Conservation (phyloP, 2,113 vertebrate genomes). For the Carlito syrichta region DNA sequence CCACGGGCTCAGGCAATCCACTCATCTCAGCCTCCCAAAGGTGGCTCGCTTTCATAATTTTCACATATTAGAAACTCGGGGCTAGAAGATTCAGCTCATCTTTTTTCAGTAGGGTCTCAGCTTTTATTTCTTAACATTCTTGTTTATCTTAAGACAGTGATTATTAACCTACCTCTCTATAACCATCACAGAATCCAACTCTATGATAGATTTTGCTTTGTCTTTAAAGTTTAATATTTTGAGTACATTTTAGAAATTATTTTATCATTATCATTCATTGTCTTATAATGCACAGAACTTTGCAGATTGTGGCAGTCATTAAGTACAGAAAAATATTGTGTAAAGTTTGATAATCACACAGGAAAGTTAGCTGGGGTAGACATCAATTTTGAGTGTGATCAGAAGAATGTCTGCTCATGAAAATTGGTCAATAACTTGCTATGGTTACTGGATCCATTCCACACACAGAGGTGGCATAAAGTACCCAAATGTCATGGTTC, state of each 20-base stretch:
- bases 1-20: background rate
- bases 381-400: background rate
- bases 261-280: conserved; percentile 8
- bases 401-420: background rate
- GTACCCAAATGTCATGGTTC: background rate
- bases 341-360: conserved; percentile 4
- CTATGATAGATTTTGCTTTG: conserved; percentile 43
- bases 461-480: background rate
- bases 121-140: conserved; percentile 32
- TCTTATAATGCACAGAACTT: background rate
- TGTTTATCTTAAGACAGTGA: conserved; percentile 38
- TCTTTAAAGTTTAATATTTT: conserved; percentile 54
- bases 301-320: background rate
- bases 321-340: conserved; percentile 11
- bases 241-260: conserved; percentile 25
- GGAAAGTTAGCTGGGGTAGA: background rate
- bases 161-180: conserved; percentile 63
- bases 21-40: background rate
- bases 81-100: background rate
- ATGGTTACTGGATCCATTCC: background rate
- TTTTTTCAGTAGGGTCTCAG: conserved; percentile 11
- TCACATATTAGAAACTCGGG: conserved; percentile 57
- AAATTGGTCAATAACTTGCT: background rate
- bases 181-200: conserved; percentile 19
- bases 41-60: background rate